phyloP scores from a whole-genome alignment of 2,797 vertebrate species.

The Streptopelia turtur region DNA sequence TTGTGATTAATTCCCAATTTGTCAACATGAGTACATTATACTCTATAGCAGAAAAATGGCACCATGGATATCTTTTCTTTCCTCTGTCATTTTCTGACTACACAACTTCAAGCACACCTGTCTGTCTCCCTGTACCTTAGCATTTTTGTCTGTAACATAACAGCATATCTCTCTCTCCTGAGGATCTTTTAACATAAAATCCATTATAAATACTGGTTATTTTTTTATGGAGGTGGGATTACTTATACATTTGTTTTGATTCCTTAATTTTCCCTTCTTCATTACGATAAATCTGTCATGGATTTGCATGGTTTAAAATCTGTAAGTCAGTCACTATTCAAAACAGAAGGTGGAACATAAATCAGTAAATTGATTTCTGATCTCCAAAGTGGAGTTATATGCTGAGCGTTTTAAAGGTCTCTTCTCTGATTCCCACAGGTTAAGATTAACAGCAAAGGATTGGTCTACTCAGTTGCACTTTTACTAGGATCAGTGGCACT shows the following conservation, averaged over 20 bases:
- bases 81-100: not conserved
- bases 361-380: conserved; percentile 9
- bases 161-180: not conserved
- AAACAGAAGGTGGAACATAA: not conserved
- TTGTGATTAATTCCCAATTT: not conserved
- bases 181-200: not conserved
- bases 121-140: not conserved
- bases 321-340: not conserved
- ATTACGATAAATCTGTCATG: not conserved
- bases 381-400: not conserved
- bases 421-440: conserved; percentile 81
- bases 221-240: not conserved
- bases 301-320: conserved; percentile 16
- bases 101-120: not conserved
- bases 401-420: not conserved
- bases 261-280: not conserved
- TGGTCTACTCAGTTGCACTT: conserved; percentile 93
- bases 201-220: not conserved
- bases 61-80: not conserved
- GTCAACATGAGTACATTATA: not conserved
- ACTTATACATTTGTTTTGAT: not conserved
- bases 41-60: not conserved
- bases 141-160: not conserved
- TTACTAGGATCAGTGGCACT: conserved; percentile 94
- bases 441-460: conserved; percentile 93